phyloP scores from a whole-genome alignment of 2,888 invertebrate species.

The Apoda limacodes region DNA sequence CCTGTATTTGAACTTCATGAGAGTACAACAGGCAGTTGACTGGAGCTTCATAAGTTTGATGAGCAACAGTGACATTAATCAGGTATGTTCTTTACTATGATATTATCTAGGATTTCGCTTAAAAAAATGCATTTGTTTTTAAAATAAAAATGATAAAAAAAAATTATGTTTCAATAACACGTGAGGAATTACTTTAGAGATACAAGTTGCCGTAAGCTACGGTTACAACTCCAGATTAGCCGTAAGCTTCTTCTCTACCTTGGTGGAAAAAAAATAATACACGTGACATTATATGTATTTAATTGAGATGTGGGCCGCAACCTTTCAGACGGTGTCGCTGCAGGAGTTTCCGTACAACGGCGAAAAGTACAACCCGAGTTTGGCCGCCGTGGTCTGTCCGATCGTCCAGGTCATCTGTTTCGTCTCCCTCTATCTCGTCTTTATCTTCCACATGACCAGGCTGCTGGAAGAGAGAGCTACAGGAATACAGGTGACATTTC shows the following conservation, averaged over 20 bases:
- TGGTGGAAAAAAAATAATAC: too few relatives aligned
- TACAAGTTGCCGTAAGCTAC: too few relatives aligned
- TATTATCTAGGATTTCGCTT: too few relatives aligned
- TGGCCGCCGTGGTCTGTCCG: conserved; percentile 13
- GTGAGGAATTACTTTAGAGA: not conserved
- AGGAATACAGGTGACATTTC: conserved; percentile 37
- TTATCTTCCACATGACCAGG: conserved; percentile 44
- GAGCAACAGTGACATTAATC: conserved; percentile 3
- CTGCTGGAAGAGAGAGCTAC: conserved; percentile 37
- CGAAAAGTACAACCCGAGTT: not conserved
- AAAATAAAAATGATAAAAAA: too few relatives aligned
- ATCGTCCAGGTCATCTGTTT: conserved; percentile 4
- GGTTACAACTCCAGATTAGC: too few relatives aligned
- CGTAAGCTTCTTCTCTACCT: too few relatives aligned
- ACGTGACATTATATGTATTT: too few relatives aligned
- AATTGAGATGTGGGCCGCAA: too few relatives aligned
- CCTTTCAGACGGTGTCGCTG: conserved; percentile 37
- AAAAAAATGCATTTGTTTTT: too few relatives aligned
- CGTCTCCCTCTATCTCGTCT: conserved; percentile 50
- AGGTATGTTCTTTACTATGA: conserved; percentile 23
- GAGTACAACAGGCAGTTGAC: conserved; percentile 72
- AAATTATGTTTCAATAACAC: too few relatives aligned
- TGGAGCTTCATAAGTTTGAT: conserved; percentile 41
- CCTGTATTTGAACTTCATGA: conserved; percentile 47
- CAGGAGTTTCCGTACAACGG: conserved; percentile 67